Conservation (phyloP, 2,888 invertebrate genomes). For the Glaucopsyche alexis region DNA sequence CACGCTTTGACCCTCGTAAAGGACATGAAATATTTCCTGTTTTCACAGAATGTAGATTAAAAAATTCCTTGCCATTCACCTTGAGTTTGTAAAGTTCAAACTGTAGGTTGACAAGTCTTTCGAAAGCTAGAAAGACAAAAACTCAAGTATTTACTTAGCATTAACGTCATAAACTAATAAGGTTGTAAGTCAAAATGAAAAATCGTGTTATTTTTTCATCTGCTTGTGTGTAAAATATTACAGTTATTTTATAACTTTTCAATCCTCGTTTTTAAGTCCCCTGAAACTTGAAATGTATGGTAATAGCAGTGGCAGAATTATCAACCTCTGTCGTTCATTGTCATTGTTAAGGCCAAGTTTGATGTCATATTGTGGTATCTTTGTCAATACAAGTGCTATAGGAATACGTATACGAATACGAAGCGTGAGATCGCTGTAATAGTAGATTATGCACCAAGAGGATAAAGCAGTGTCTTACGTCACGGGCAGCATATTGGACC, state of each 20-base stretch:
- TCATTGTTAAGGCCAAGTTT: background rate
- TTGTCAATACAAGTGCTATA: background rate
- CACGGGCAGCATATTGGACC: no score
- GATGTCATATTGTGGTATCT: background rate
- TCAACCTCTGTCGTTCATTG: background rate
- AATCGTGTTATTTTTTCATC: no score
- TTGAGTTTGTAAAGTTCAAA: background rate
- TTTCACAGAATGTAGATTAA: background rate
- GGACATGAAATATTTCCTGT: constrained; percentile 10
- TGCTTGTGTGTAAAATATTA: no score
- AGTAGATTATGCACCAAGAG: no score
- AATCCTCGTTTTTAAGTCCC: background rate
- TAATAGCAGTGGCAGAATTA: background rate
- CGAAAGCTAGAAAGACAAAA: background rate
- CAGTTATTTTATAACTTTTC: background rate
- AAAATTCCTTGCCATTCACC: constrained; percentile 21
- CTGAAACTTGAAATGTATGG: background rate
- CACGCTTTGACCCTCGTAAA: background rate
- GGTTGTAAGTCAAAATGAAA: no score
- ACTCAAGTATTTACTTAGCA: background rate
- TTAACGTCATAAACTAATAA: background rate
- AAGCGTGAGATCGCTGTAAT: no score
- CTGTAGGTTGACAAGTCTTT: background rate
- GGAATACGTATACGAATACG: no score
- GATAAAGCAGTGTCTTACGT: no score